Evolutionary conservation across 2,797 vertebrate species (phyloP).

Genomic region (Coregonus suidteri): DNA sequence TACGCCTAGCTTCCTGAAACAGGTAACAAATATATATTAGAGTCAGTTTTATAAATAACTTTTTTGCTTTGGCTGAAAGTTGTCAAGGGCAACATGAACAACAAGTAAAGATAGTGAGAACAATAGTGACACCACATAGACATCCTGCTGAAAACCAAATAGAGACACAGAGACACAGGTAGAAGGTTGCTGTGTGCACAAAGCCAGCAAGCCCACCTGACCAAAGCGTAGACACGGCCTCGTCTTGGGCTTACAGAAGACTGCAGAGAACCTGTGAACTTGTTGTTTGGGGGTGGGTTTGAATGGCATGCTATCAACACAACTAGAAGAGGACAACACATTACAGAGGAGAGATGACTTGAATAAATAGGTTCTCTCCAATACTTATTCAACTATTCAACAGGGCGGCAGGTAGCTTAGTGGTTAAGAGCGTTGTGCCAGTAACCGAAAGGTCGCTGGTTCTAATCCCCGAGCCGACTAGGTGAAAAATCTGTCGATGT

Average conservation of each 20-base stretch:
- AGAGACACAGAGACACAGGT: not conserved
- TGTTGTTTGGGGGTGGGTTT: not conserved
- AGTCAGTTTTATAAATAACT: not conserved
- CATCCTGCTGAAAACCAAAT: not conserved
- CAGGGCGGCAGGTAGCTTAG: too few relatives aligned
- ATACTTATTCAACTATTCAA: not conserved
- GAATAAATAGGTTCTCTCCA: not conserved
- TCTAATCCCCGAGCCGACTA: too few relatives aligned
- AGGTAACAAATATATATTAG: not conserved
- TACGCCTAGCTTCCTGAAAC: too few relatives aligned
- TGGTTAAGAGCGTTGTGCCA: too few relatives aligned
- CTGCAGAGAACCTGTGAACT: not conserved
- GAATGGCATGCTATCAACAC: not conserved
- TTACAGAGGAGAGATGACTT: not conserved
- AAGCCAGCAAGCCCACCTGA: not conserved
- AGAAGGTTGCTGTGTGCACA: not conserved
- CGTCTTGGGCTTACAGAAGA: not conserved
- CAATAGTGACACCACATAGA: not conserved
- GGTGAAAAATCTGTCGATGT: too few relatives aligned
- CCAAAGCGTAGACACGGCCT: not conserved
- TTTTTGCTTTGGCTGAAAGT: not conserved
- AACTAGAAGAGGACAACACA: not conserved
- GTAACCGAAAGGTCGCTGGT: too few relatives aligned
- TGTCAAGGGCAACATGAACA: not conserved
- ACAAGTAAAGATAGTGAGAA: not conserved